These are phyloP conservation scores for Enchytraeus crypticus DNA, from an alignment of 2,888 invertebrate species.

Conservation along the genomic window DNA sequence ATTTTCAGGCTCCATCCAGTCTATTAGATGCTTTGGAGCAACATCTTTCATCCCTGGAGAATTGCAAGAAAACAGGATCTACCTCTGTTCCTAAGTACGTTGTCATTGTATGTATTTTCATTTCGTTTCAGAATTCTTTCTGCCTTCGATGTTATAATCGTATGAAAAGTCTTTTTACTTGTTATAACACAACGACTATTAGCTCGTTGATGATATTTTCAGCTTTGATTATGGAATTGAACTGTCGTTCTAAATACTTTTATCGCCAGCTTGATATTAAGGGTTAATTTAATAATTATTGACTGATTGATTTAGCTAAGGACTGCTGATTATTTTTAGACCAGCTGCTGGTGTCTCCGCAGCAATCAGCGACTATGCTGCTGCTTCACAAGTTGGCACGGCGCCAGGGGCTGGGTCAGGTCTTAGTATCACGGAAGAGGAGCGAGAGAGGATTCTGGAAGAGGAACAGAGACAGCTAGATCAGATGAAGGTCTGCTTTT, in stretches of 20 bases:
- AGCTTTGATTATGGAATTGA: no score
- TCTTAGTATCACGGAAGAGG: slow-evolving; percentile 60
- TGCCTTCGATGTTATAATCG: no score
- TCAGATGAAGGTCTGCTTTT: slow-evolving; percentile 68
- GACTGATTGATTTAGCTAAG: no score
- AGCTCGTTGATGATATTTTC: no score
- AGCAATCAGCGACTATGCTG: slow-evolving; percentile 39
- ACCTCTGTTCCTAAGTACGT: slow-evolving; percentile 31
- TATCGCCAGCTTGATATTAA: no score
- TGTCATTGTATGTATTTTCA: no score
- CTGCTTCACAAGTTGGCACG: slow-evolving; percentile 18
- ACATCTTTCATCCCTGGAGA: slow-evolving; percentile 79
- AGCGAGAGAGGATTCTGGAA: slow-evolving; percentile 77
- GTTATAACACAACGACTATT: no score
- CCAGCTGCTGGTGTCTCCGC: slow-evolving; percentile 38
- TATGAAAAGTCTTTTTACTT: no score
- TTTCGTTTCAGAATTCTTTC: no score
- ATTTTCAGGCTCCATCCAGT: slow-evolving; percentile 74
- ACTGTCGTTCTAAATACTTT: no score
- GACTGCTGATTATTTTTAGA: slow-evolving; percentile 26
- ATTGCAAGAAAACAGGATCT: slow-evolving; percentile 16
- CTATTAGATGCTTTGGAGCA: slow-evolving; percentile 91
- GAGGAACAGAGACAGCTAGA: slow-evolving; percentile 94
- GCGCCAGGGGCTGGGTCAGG: slow-evolving; percentile 13
- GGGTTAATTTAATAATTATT: no score